Conservation (phyloP, 2,113 vertebrate species). For the Ceyx cyanopectus region DNA sequence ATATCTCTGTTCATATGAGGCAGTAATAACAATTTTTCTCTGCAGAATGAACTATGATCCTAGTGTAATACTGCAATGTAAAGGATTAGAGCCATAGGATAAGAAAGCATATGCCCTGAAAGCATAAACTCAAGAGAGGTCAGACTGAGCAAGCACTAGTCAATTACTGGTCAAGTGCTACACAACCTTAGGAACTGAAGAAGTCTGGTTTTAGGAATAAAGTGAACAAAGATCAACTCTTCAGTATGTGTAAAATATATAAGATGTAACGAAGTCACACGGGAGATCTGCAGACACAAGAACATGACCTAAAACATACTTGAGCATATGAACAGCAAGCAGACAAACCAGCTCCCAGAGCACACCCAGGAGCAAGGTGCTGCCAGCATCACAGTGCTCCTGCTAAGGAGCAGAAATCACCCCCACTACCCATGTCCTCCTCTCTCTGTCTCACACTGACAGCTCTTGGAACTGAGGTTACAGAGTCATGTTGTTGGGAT, state of each 20-base stretch:
- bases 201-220: neutral
- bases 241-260: neutral
- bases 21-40: neutral
- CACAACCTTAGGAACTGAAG: neutral
- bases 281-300: neutral
- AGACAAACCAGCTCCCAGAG: neutral
- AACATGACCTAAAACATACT: neutral
- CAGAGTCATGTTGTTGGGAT: neutral
- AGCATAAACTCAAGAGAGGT: neutral
- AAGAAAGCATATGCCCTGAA: neutral
- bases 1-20: neutral
- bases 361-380: accelerated
- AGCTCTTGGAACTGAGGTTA: neutral
- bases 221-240: neutral
- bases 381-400: neutral
- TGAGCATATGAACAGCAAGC: neutral
- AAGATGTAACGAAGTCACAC: neutral
- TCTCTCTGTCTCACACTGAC: neutral
- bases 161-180: neutral
- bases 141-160: neutral
- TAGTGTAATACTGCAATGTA: neutral
- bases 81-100: neutral
- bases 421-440: too few species aligned
- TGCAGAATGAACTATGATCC: neutral
- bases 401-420: neutral